phyloP scores from a whole-genome alignment of 2,888 invertebrate genomes.

The Erebia aethiops region DNA sequence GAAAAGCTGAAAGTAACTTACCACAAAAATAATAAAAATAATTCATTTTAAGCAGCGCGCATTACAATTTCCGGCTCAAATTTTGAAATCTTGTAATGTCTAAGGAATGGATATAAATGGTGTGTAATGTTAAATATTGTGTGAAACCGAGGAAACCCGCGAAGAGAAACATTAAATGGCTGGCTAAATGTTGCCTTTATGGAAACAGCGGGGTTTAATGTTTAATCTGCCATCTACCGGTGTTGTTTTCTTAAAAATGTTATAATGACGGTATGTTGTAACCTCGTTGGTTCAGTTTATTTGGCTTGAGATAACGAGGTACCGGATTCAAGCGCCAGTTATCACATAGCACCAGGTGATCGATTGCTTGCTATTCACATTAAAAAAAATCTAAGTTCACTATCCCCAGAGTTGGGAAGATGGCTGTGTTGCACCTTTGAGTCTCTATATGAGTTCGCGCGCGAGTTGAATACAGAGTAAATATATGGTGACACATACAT shows the following conservation, averaged over 20 bases:
- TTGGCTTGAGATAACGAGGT: too few species aligned
- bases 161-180: slow-evolving; percentile 31
- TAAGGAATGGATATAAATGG: slow-evolving; percentile 36
- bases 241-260: slow-evolving; percentile 5
- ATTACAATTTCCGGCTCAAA: slow-evolving; percentile 1
- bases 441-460: too few species aligned
- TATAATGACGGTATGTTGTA: background rate
- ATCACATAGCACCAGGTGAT: too few species aligned
- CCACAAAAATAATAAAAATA: slow-evolving; percentile 2
- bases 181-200: slow-evolving; percentile 30
- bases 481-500: too few species aligned
- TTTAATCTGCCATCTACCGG: slow-evolving; percentile 5
- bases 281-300: background rate
- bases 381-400: too few species aligned
- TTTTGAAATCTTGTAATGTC: slow-evolving; percentile 26
- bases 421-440: too few species aligned
- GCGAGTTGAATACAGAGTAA: too few species aligned
- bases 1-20: too few species aligned
- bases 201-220: slow-evolving; percentile 14
- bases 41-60: slow-evolving; percentile 1
- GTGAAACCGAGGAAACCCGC: slow-evolving; percentile 32
- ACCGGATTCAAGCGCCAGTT: too few species aligned
- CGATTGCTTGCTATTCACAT: too few species aligned
- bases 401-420: too few species aligned
- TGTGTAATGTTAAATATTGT: slow-evolving; percentile 36